phyloP scores from a whole-genome alignment of 2,113 vertebrate species.

The Octodon degus region DNA sequence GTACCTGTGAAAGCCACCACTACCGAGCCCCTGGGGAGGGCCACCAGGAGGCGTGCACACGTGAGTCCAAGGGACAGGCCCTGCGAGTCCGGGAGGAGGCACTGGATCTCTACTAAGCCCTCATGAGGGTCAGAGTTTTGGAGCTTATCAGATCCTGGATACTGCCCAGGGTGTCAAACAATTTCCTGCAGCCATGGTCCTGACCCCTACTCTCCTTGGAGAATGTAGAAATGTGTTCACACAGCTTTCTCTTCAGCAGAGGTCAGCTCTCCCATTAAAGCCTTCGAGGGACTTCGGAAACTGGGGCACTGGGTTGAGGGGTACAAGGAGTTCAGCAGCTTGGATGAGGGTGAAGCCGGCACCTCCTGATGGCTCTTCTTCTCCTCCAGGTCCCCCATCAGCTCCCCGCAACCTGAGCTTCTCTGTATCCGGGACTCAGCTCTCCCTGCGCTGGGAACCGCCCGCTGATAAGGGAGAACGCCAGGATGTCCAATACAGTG shows the following conservation, averaged over 20 bases:
- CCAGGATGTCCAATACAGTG: constrained; percentile 86
- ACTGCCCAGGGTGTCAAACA: background rate
- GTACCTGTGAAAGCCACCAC: constrained; percentile 84
- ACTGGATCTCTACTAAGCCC: background rate
- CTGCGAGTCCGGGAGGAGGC: background rate
- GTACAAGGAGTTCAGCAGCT: background rate
- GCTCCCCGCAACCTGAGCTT: constrained; percentile 86
- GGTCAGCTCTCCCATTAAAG: background rate
- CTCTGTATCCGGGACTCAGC: constrained; percentile 83
- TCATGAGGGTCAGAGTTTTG: background rate
- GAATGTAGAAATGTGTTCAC: background rate
- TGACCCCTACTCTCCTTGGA: background rate
- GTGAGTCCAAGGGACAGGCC: constrained; percentile 80
- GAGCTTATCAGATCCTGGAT: background rate
- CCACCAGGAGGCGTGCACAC: constrained; percentile 84
- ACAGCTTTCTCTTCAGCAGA: background rate
- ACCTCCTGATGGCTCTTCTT: background rate
- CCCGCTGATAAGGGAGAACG: constrained; percentile 85
- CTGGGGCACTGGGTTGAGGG: background rate
- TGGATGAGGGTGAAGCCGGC: accelerated
- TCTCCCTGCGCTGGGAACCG: constrained; percentile 86
- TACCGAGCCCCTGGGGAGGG: constrained; percentile 84
- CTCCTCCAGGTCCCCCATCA: constrained; percentile 85
- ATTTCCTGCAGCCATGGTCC: background rate
- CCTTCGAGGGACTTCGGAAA: background rate